Percentiles rank a stretch among this genome's conserved stretches.
phyloP scores from a whole-genome alignment of 1,140 invertebrate genomes.

The Musca domestica region DNA sequence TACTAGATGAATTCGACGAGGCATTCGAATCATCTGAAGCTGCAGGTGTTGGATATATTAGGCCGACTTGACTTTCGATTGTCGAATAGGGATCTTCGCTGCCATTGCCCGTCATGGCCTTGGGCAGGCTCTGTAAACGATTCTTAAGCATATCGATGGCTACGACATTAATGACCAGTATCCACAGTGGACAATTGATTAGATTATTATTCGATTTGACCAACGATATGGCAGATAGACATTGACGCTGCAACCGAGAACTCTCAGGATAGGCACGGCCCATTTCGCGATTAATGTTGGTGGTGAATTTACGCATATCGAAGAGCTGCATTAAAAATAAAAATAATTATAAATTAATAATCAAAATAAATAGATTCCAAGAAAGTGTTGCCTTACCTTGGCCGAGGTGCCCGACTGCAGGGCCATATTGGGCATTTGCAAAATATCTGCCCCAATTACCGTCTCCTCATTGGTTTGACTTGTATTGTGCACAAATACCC shows the following conservation, averaged over 20 bases:
- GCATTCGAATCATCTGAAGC: conserved; percentile 49
- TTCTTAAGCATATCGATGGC: conserved; percentile 95
- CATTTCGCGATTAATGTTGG: conserved; percentile 86
- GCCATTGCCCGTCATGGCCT: conserved; percentile 32
- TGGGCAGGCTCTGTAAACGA: conserved; percentile 67
- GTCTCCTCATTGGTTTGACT: conserved; percentile 78
- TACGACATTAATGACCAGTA: conserved; percentile 92
- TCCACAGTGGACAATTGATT: conserved; percentile 90
- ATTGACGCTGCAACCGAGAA: conserved; percentile 81
- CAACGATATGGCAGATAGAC: conserved; percentile 84
- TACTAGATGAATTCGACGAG: conserved; percentile 34
- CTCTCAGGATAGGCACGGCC: conserved; percentile 84
- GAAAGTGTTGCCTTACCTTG: conserved; percentile 63
- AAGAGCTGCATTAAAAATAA: conserved; percentile 66
- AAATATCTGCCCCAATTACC: conserved; percentile 81
- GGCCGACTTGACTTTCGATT: conserved; percentile 50
- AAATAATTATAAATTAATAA: conserved; percentile 17
- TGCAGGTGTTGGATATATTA: conserved; percentile 49
- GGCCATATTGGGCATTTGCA: conserved; percentile 80
- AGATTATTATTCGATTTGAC: conserved; percentile 83
- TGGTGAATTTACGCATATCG: conserved; percentile 96
- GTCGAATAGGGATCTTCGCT: conserved; percentile 52
- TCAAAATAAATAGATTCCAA: not conserved
- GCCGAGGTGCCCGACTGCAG: conserved; percentile 86
- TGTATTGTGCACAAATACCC: conserved; percentile 83